Percentiles rank a stretch among this genome's conserved stretches.
phyloP scores from a whole-genome alignment of 1,140 invertebrate species.

The Neoseiulus cucumeris region DNA sequence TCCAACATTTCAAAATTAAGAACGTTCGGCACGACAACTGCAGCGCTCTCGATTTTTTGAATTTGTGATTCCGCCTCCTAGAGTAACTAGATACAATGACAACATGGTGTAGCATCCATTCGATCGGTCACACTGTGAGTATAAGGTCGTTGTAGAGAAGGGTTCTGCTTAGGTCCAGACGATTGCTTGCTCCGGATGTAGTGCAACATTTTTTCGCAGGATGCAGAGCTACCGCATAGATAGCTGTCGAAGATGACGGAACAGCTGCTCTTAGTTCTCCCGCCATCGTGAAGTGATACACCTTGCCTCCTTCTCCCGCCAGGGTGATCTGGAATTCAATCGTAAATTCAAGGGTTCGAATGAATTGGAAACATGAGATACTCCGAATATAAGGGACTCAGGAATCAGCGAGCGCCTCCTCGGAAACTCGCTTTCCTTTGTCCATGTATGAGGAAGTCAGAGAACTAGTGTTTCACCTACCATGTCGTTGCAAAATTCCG shows the following conservation, averaged over 20 bases:
- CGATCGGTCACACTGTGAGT: not conserved
- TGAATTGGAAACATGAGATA: no score
- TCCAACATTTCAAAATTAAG: no score
- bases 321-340: not conserved
- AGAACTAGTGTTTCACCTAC: not conserved
- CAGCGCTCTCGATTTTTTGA: no score
- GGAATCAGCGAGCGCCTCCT: no score
- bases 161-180: not conserved
- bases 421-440: no score
- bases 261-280: not conserved
- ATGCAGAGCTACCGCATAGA: not conserved
- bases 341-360: no score
- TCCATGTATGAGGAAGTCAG: no score
- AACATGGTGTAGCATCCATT: no score
- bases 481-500: not conserved
- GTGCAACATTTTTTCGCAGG: not conserved
- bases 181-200: not conserved
- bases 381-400: no score
- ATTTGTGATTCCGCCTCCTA: no score
- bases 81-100: no score
- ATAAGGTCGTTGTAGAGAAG: slow-evolving; percentile 1
- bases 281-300: not conserved
- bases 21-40: no score
- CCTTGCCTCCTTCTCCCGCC: not conserved
- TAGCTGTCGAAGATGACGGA: not conserved